phyloP scores from a whole-genome alignment of 2,797 vertebrate genomes.

The Geotrypetes seraphini region DNA sequence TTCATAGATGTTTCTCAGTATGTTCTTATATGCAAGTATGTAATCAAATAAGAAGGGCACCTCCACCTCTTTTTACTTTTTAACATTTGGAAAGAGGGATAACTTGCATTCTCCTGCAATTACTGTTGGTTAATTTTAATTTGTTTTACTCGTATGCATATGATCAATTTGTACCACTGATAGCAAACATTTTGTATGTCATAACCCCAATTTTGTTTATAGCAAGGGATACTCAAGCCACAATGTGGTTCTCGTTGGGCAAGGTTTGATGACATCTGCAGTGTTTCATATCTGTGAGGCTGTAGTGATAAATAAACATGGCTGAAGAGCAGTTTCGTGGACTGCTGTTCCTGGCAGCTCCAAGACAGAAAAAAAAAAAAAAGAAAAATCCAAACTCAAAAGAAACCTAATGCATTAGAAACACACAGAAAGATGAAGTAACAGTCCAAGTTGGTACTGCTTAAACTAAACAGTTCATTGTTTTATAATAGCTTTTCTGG shows the following conservation, averaged over 20 bases:
- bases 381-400: slow-evolving; percentile 38
- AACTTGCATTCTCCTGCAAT: no score
- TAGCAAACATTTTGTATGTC: slow-evolving; percentile 2
- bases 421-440: neutral
- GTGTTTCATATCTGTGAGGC: slow-evolving; percentile 12
- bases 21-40: no score
- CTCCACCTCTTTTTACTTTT: no score
- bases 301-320: slow-evolving; percentile 26
- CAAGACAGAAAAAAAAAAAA: slow-evolving; percentile 25
- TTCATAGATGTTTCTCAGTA: no score
- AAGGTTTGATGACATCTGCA: slow-evolving; percentile 17
- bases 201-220: slow-evolving; percentile 33
- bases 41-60: no score
- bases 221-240: slow-evolving; percentile 18
- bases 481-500: slow-evolving; percentile 31
- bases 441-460: neutral
- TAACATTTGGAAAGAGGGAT: no score
- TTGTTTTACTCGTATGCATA: slow-evolving; percentile 15
- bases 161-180: slow-evolving; percentile 15
- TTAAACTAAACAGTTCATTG: slow-evolving; percentile 12
- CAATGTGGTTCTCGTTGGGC: slow-evolving; percentile 19
- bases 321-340: neutral
- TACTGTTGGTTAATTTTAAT: no score
- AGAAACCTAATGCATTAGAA: slow-evolving; percentile 9
- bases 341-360: slow-evolving; percentile 24